Percentiles rank a stretch among this genome's conserved stretches.
These are phyloP conservation scores for Ooceraea biroi DNA, from an alignment of 1,140 invertebrate genomes.

Conservation along the genomic window DNA sequence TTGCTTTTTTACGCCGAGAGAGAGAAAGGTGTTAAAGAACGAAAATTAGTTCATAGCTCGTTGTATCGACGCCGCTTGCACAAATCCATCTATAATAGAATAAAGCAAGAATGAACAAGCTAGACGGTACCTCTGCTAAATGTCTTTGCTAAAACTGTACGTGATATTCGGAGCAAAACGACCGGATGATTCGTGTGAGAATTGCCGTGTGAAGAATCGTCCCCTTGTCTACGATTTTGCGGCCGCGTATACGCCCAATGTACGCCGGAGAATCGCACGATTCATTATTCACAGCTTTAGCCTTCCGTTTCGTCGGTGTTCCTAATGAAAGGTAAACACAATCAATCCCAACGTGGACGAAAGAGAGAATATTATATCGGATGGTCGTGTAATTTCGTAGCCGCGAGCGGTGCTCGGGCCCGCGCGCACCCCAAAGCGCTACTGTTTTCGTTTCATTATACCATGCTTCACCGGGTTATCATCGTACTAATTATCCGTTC, in stretches of 20 bases:
- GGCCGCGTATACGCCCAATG: neutral
- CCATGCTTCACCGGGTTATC: conserved; percentile 75
- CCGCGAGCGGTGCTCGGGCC: conserved; percentile 28
- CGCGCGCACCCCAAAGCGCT: conserved; percentile 45
- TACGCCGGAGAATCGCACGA: conserved; percentile 76
- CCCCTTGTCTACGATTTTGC: conserved; percentile 38
- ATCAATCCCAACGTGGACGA: conserved; percentile 81
- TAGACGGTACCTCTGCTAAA: too few species aligned
- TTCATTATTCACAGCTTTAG: conserved; percentile 82
- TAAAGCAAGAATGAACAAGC: neutral
- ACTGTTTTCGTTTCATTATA: conserved; percentile 84
- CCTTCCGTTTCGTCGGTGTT: conserved; percentile 72
- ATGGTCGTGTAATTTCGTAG: conserved; percentile 79
- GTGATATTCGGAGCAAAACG: too few species aligned
- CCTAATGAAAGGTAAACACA: conserved; percentile 86
- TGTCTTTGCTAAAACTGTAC: too few species aligned
- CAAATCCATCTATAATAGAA: neutral
- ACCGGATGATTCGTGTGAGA: conserved; percentile 1
- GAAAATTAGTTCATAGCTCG: neutral
- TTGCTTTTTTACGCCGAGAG: neutral
- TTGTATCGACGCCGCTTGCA: neutral
- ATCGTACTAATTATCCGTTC: conserved; percentile 79
- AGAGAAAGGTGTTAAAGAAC: neutral
- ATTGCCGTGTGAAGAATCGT: neutral
- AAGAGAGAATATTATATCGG: conserved; percentile 85